Evolutionary conservation across 2,113 vertebrate genomes (phyloP).

Genomic region (Dasyurus viverrinus): DNA sequence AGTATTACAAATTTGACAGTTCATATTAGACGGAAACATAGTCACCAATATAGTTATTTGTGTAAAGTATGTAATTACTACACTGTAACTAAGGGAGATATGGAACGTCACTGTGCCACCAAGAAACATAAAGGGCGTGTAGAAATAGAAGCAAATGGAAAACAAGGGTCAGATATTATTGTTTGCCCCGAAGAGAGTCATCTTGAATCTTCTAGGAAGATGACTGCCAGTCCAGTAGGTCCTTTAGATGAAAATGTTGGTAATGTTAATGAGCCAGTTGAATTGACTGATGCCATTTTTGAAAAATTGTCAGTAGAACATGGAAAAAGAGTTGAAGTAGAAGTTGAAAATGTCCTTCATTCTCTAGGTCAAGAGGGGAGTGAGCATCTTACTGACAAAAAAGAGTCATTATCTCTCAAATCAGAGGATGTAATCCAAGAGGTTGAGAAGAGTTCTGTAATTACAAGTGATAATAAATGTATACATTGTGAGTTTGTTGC

Average conservation of each 20-base stretch:
- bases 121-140: slow-evolving; percentile 94
- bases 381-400: slow-evolving; percentile 53
- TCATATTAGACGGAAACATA: slow-evolving; percentile 96
- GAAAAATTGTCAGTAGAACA: slow-evolving; percentile 68
- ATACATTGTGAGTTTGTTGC: slow-evolving; percentile 90
- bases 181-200: slow-evolving; percentile 79
- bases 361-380: slow-evolving; percentile 62
- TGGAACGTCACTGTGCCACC: slow-evolving; percentile 98
- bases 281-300: slow-evolving; percentile 53
- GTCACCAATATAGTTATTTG: slow-evolving; percentile 95
- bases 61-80: slow-evolving; percentile 97
- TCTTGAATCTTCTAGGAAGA: slow-evolving; percentile 76
- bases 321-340: slow-evolving; percentile 60
- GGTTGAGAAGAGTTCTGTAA: slow-evolving; percentile 74
- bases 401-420: slow-evolving; percentile 57
- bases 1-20: slow-evolving; percentile 96
- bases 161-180: slow-evolving; percentile 78
- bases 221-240: slow-evolving; percentile 24
- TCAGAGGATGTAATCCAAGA: slow-evolving; percentile 64
- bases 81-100: slow-evolving; percentile 98
- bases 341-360: slow-evolving; percentile 58
- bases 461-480: slow-evolving; percentile 84
- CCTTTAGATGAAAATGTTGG: slow-evolving; percentile 59
- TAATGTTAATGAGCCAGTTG: slow-evolving; percentile 49
- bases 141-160: slow-evolving; percentile 84